Conservation (phyloP, 2,888 invertebrate species). For the Embidobia sp. region DNA sequence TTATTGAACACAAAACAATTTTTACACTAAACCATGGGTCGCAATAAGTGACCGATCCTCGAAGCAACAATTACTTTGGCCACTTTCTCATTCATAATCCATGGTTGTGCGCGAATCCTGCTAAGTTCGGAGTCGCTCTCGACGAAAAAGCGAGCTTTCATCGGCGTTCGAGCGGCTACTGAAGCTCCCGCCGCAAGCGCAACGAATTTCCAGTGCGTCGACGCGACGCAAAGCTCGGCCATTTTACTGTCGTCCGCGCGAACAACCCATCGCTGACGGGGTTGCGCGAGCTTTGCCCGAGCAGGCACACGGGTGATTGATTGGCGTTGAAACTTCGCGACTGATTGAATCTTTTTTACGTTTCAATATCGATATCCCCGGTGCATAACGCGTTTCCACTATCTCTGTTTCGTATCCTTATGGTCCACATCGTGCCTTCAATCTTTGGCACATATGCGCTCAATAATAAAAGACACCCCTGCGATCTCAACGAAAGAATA, state of each 20-base stretch:
- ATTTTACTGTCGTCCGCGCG: conserved; percentile 75
- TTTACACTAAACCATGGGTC: not conserved
- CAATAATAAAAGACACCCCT: no score
- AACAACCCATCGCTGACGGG: conserved; percentile 70
- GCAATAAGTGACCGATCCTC: not conserved
- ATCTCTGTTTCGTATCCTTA: conserved; percentile 31
- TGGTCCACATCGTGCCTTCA: no score
- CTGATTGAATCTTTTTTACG: conserved; percentile 81
- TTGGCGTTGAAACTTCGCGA: conserved; percentile 80
- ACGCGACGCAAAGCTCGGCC: conserved; percentile 77
- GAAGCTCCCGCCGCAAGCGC: conserved; percentile 80
- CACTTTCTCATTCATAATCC: conserved; percentile 35
- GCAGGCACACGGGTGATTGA: conserved; percentile 75
- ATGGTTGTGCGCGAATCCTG: not conserved
- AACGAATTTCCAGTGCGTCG: conserved; percentile 80
- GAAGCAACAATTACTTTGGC: not conserved
- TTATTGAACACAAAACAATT: not conserved
- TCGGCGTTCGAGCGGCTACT: conserved; percentile 80
- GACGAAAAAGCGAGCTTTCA: conserved; percentile 69
- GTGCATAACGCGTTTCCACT: conserved; percentile 12
- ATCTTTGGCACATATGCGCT: no score
- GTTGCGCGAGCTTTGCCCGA: conserved; percentile 70
- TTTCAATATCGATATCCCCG: conserved; percentile 68
- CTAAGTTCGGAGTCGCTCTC: conserved; percentile 18
- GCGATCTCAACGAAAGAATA: no score